Evolutionary conservation across 2,888 invertebrate genomes (phyloP).

Genomic region (Bellardia pandia): DNA sequence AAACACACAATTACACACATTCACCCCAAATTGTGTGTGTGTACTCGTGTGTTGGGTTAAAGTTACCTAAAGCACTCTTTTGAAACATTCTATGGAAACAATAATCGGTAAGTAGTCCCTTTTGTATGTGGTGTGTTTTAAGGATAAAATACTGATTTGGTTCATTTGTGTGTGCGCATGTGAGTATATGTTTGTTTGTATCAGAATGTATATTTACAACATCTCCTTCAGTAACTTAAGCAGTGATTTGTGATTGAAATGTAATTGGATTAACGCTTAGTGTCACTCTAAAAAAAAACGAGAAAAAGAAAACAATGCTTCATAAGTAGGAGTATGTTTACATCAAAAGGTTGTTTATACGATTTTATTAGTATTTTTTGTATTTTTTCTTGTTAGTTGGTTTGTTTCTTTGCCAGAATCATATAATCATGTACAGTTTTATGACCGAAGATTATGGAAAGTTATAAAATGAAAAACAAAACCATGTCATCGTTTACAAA

Average conservation of each 20-base stretch:
- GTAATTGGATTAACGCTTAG: slow-evolving; percentile 53
- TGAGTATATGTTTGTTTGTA: not conserved
- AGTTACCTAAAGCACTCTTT: slow-evolving; percentile 30
- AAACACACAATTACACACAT: not conserved
- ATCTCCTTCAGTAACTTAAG: slow-evolving; percentile 19
- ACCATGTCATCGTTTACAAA: not conserved
- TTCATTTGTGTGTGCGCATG: not conserved
- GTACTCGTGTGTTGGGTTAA: not conserved
- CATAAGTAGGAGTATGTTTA: not conserved
- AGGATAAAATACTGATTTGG: slow-evolving; percentile 35
- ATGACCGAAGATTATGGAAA: slow-evolving; percentile 36
- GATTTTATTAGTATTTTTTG: slow-evolving; percentile 22
- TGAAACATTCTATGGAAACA: slow-evolving; percentile 4
- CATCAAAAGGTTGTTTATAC: slow-evolving; percentile 13
- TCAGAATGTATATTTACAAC: slow-evolving; percentile 35
- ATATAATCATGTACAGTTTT: slow-evolving; percentile 41
- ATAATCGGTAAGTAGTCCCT: slow-evolving; percentile 11
- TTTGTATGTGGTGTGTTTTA: slow-evolving; percentile 1
- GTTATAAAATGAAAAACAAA: slow-evolving; percentile 31
- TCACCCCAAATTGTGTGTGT: not conserved
- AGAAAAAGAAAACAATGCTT: not conserved
- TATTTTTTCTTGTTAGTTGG: not conserved
- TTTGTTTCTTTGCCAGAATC: not conserved
- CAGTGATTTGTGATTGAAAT: slow-evolving; percentile 63
- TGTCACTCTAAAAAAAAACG: slow-evolving; percentile 18